Evolutionary conservation across 1,140 invertebrate genomes (phyloP).

Genomic region (Trichogramma pretiosum): DNA sequence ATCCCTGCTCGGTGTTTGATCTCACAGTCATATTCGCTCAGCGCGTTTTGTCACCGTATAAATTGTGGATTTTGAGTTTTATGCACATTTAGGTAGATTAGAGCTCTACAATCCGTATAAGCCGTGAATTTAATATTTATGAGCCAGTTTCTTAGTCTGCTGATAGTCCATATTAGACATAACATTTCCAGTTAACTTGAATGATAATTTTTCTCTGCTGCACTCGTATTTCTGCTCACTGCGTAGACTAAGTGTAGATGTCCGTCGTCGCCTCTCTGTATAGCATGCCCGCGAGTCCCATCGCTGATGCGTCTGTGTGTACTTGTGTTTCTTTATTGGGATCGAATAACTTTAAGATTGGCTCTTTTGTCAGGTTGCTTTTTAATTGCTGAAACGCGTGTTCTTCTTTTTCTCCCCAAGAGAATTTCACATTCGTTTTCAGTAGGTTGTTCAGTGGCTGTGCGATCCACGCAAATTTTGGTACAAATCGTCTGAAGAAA

Average conservation of each 20-base stretch:
- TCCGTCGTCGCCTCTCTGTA: too few species aligned
- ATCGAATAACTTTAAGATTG: too few species aligned
- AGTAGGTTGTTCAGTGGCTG: neutral
- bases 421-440: neutral
- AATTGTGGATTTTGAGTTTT: neutral
- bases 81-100: neutral
- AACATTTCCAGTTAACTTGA: too few species aligned
- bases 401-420: neutral
- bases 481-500: neutral
- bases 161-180: too few species aligned
- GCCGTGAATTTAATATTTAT: neutral
- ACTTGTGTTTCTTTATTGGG: too few species aligned
- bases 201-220: too few species aligned
- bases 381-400: neutral
- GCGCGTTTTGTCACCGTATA: neutral
- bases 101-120: neutral
- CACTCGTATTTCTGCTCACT: too few species aligned
- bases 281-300: too few species aligned
- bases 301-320: too few species aligned
- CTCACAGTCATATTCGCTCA: too few species aligned
- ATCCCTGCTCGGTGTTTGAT: neutral
- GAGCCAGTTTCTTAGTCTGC: neutral
- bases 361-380: neutral
- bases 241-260: too few species aligned
- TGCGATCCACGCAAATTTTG: neutral